Evolutionary conservation across 2,888 invertebrate species (phyloP).

Genomic region (Tachina lurida): DNA sequence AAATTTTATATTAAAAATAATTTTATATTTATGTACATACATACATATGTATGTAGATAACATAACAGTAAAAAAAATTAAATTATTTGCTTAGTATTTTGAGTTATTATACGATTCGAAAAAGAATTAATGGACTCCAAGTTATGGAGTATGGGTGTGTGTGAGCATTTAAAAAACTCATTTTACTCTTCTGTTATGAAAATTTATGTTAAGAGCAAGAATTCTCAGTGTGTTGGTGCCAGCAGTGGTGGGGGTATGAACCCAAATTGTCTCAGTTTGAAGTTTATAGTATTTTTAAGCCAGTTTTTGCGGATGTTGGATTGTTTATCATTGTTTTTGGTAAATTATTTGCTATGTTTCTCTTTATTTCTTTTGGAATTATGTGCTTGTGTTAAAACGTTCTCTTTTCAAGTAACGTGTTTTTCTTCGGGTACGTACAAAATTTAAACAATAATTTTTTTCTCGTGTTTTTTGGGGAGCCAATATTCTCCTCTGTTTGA

Average conservation of each 20-base stretch:
- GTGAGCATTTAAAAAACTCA: slow-evolving; percentile 36
- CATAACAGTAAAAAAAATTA: background rate
- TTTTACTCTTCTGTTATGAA: slow-evolving; percentile 49
- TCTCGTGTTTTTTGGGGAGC: slow-evolving; percentile 32
- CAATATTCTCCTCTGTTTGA: slow-evolving; percentile 35
- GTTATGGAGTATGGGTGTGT: background rate
- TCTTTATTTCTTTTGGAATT: slow-evolving; percentile 45
- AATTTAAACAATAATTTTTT: slow-evolving; percentile 31
- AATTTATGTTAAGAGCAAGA: slow-evolving; percentile 25
- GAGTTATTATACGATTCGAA: slow-evolving; percentile 62
- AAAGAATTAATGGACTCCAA: slow-evolving; percentile 31
- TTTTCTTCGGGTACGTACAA: slow-evolving; percentile 33
- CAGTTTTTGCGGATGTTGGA: slow-evolving; percentile 49
- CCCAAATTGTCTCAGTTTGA: slow-evolving; percentile 39
- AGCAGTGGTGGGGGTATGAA: slow-evolving; percentile 10
- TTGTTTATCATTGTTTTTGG: slow-evolving; percentile 47
- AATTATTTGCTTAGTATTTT: slow-evolving; percentile 4
- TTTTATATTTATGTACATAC: background rate
- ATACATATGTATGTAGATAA: no score
- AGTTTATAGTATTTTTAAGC: slow-evolving; percentile 56
- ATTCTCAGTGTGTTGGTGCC: background rate
- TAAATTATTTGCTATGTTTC: slow-evolving; percentile 32
- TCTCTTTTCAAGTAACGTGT: slow-evolving; percentile 47
- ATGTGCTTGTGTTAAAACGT: slow-evolving; percentile 23
- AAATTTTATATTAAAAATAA: background rate